Evolutionary conservation across 2,797 vertebrate genomes (phyloP).

Genomic region (Sylvia borin): DNA sequence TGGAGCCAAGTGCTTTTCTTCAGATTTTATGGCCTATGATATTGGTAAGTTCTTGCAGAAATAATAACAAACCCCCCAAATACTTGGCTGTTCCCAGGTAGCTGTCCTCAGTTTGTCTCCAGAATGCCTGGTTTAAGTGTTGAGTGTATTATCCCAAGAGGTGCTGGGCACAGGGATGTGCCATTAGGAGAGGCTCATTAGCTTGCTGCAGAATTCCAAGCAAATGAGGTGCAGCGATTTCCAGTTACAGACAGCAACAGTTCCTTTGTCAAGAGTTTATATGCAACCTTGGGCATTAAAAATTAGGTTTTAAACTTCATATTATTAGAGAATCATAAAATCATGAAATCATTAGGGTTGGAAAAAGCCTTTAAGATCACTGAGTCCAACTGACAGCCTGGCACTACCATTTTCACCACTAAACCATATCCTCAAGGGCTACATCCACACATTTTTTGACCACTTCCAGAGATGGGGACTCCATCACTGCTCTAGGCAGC

Average conservation of each 20-base stretch:
- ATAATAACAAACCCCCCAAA: no score
- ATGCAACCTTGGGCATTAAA: not conserved
- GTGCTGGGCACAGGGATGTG: not conserved
- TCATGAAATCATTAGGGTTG: no score
- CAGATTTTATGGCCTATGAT: conserved; percentile 95
- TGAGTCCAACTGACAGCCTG: not conserved
- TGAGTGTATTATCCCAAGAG: not conserved
- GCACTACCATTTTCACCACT: not conserved
- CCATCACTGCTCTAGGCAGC: not conserved
- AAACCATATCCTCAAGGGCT: not conserved
- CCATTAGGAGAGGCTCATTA: not conserved
- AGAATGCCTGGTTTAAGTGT: not conserved
- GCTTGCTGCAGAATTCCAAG: not conserved
- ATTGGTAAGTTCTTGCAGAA: conserved; percentile 82
- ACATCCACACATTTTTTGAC: not conserved
- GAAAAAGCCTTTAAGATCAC: not conserved
- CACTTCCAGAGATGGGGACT: not conserved
- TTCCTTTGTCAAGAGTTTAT: not conserved
- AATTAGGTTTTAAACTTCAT: not conserved
- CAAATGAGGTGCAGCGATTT: not conserved
- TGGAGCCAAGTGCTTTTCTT: conserved; percentile 96
- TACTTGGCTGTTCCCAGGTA: not conserved
- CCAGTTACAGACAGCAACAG: not conserved
- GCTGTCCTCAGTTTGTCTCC: not conserved
- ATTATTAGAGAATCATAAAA: not conserved